Evolutionary conservation across 2,888 invertebrate species (phyloP), one percentile per base, ranked within the genome.

Genomic region (Drosophila yooni): DNA sequence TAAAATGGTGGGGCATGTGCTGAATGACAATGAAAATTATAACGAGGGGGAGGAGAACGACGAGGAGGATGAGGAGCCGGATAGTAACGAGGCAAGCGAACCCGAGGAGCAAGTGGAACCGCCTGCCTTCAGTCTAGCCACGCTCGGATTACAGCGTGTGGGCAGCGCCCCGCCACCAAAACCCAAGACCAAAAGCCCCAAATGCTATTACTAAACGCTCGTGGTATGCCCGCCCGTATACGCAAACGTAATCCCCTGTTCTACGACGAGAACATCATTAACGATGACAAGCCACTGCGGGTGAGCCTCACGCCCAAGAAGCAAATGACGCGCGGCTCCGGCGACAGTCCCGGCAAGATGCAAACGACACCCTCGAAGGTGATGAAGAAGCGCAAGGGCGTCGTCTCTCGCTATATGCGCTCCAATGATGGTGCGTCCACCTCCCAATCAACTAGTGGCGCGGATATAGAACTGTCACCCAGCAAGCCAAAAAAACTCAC

Each of bases 171-270:
- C 95, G 79, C 96, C 96, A 70, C 95, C 96, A 65, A 95, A 95
- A 86, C 96, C 96, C 18, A 94, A 95, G 86, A 48, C 36, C 2
- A 94, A 95, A 94, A 94, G 38, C 96, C 95, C 91, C 96, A 96
- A 33, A 95, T 96, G n/a, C 96, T 97, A 92, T 96, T 96, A 80
- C 93, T 97, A 2, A 97, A 97, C 92, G 96, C 97, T 2, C 94
- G 97, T 88, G 97, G 97, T 53, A 97, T 97, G 97, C 98, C 98
- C 62, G 97, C 97, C 7, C 95, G 98, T 69, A 97, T 98, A 80
- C 95, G 98, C 36, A 98, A 98, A 93, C 97, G 97, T 91, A 98
- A 98, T 92, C 95, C 96, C 89, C 94, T 98, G 64, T 98, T 98
- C 92, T 98, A 96, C 93, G 98, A 98, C 92, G 98, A 98, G 92